These are phyloP conservation scores for Microplitis deprimator DNA, from an alignment of 2,888 invertebrate genomes.

Conservation along the genomic window DNA sequence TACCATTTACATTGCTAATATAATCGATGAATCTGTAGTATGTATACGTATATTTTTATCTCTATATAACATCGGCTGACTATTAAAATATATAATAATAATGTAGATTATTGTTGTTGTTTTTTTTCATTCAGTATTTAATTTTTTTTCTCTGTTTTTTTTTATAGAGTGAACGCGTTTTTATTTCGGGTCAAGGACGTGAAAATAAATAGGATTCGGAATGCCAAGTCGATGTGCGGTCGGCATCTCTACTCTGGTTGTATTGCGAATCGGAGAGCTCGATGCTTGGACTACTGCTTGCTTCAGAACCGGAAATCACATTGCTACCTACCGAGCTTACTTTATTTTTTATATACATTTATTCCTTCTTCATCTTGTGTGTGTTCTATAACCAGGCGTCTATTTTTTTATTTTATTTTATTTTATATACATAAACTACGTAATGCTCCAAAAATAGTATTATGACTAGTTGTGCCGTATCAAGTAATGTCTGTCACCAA, in stretches of 20 bases:
- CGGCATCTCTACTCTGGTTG: conserved; percentile 21
- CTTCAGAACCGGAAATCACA: conserved; percentile 38
- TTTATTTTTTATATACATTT: conserved; percentile 17
- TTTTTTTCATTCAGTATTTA: background rate
- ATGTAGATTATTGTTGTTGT: background rate
- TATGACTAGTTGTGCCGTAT: conserved; percentile 13
- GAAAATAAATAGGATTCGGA: conserved; percentile 46
- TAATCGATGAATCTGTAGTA: background rate
- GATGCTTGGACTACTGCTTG: conserved; percentile 42
- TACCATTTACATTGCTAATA: background rate
- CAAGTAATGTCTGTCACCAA: background rate
- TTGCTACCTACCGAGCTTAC: conserved; percentile 22
- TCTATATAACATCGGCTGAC: background rate
- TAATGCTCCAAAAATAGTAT: conserved; percentile 37
- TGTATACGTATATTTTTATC: too few relatives aligned
- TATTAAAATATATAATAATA: background rate
- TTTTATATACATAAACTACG: conserved; percentile 25
- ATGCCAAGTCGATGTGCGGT: conserved; percentile 40
- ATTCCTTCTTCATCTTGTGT: background rate
- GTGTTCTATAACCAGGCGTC: background rate
- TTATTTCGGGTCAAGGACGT: conserved; percentile 51
- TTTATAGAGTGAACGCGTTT: conserved; percentile 35
- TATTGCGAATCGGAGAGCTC: conserved; percentile 42
- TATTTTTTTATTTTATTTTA: conserved; percentile 10
- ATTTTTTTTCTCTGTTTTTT: conserved; percentile 7